phyloP scores from a whole-genome alignment of 2,888 invertebrate species.

The Epirrita christyi region DNA sequence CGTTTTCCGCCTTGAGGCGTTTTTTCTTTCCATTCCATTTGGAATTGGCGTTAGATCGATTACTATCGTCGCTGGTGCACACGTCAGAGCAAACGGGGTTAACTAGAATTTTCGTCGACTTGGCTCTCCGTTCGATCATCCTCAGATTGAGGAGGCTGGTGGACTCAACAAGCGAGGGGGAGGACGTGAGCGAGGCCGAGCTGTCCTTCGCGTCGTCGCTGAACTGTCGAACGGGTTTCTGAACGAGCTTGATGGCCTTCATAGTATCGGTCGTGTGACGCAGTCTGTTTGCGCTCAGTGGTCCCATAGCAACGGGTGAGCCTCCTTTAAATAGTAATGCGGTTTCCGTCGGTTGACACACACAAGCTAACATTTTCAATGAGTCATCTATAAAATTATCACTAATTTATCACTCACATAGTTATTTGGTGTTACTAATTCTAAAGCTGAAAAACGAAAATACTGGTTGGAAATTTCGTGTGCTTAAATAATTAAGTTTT shows the following conservation, averaged over 20 bases:
- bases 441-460: slow-evolving; percentile 27
- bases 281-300: slow-evolving; percentile 77
- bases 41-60: slow-evolving; percentile 63
- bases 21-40: slow-evolving; percentile 81
- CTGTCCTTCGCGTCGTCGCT: slow-evolving; percentile 66
- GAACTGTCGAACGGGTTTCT: slow-evolving; percentile 58
- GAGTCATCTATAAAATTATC: slow-evolving; percentile 56
- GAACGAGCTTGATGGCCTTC: slow-evolving; percentile 67
- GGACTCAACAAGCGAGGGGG: slow-evolving; percentile 65
- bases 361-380: slow-evolving; percentile 87
- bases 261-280: slow-evolving; percentile 65
- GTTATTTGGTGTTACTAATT: slow-evolving; percentile 52
- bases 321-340: slow-evolving; percentile 81
- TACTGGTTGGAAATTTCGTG: slow-evolving; percentile 52
- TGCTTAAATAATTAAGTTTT: slow-evolving; percentile 25
- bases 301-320: slow-evolving; percentile 81
- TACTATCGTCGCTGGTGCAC: slow-evolving; percentile 74
- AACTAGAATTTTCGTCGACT: slow-evolving; percentile 79
- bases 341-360: slow-evolving; percentile 87
- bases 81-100: slow-evolving; percentile 78
- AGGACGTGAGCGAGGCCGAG: slow-evolving; percentile 62
- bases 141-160: slow-evolving; percentile 72
- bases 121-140: slow-evolving; percentile 76
- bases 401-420: slow-evolving; percentile 67
- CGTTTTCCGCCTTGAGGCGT: slow-evolving; percentile 65